Base-by-base conservation (phyloP, 1,140 invertebrate species). In the Ostrea denselamellosa region DNA sequence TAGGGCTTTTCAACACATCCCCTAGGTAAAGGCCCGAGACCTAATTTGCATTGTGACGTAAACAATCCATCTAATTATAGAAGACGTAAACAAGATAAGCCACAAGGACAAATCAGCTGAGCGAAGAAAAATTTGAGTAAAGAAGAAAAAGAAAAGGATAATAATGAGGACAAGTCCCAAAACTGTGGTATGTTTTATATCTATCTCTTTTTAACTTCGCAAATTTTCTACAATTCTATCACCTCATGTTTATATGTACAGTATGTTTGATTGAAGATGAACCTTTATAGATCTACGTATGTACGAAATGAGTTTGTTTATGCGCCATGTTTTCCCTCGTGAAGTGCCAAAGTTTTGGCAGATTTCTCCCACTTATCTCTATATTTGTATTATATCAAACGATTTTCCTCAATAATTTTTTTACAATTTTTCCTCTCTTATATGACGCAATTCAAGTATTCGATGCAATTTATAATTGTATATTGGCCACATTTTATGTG, bases 131-230 rank as follows among this genome's bases (percentile, higher is more conserved):
- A 83, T 44, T 25, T 22, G 44, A 28, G n/a, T 14, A n/a, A 7
- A 19, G 82, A 83, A 8, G 25, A 81, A 22, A 81, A 34, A 81
- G 51, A 83, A 83, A 54, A 83, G 82, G 52, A 54, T 25, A 81
- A 83, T 28, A n/a, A 83, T 53, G 14, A 54, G 17, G n/a, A 92
- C 91, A 84, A 93, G 92, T 87, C 92, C 93, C 22, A 84, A 93
- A 44, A 92, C 91, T 62, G 92, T 93, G 84, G 92, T 93, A 90
- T 91, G 93, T 92, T 85, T 8, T 68, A 19, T 62, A 19, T 58
- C 56, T 58, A 19, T 10, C 19, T 58, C 14, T 58, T 8, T 58
- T 17, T 58, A 58, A 17, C 12, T 17, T 58, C 12, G 1, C 8
- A 9, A 12, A 62, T n/a, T 44, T 44, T 44, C 34, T 44, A 44